These are phyloP conservation scores for Geococcyx californianus DNA, from an alignment of 2,113 vertebrate species.

Conservation along the genomic window DNA sequence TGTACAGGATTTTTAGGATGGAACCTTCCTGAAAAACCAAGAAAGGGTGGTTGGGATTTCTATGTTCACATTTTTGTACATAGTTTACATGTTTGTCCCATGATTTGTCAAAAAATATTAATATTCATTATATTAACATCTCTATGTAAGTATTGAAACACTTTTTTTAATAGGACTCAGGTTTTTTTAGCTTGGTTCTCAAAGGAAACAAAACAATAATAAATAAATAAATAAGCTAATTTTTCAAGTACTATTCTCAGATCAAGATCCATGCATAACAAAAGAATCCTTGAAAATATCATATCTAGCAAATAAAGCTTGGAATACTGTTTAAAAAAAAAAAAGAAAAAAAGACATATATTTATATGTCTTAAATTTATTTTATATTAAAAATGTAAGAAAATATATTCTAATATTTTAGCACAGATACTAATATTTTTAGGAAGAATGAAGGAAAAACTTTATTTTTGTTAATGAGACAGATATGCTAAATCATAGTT, in stretches of 20 bases:
- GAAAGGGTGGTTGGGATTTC: background rate
- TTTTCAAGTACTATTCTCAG: background rate
- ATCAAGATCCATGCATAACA: background rate
- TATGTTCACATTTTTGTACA: background rate
- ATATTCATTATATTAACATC: background rate
- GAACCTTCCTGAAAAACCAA: background rate
- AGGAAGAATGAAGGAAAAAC: background rate
- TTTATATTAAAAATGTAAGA: background rate
- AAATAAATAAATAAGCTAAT: background rate
- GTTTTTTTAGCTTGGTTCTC: background rate
- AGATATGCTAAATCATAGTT: background rate
- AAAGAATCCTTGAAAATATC: background rate
- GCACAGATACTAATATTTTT: background rate
- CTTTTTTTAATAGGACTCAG: background rate
- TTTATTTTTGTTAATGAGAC: conserved; percentile 17
- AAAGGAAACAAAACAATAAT: background rate
- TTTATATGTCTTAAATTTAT: background rate
- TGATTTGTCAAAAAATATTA: background rate
- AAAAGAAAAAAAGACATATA: too few relatives aligned
- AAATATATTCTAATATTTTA: background rate
- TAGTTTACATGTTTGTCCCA: background rate
- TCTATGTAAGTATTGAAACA: background rate
- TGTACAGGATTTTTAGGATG: background rate
- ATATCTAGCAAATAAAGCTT: background rate
- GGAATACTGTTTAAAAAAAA: background rate